Evolutionary conservation across 2,113 vertebrate species (phyloP), one percentile per base, ranked within the genome.

Genomic region (Hiodon tergisus): DNA sequence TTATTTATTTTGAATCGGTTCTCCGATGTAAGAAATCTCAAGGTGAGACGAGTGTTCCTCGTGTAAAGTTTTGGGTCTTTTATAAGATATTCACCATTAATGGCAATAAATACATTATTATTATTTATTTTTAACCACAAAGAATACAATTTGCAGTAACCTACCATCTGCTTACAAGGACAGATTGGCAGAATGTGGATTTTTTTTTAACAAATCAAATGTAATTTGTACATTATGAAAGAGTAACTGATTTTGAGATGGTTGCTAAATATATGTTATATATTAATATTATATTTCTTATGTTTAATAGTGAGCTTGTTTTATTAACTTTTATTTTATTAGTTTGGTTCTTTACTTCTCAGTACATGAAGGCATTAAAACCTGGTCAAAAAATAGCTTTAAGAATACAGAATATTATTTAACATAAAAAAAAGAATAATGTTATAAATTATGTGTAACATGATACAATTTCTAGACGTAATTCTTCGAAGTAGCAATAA

Each of bases 151-250:
- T 92, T 92, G 89, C 87, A 89, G 88, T 86, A 91, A 89, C 86
- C 85, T 89, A 90, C 90, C 88, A 87, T 85, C 86, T 80, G 85
- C 83, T 81, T 86, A 86, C 90, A 91, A 92, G 90, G 90, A 91
- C 91, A 91, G 87, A 86, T 87, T 81, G 89, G 85, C 81, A 87
- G 90, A 91, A 91, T 92, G 87, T 86, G 87, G 31, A 31, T 31
- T 31, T 1, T 91, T 92, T 92, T 91, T 91, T 90, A 92, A 91
- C 88, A 90, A 90, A 92, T 92, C 85, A 91, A 87, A 85, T 91
- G 89, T 90, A 90, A 92, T 92, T 87, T 91, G 87, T 89, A 88
- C 84, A 86, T 91, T 91, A 89, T 92, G 89, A 91, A 92, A 91
- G 89, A 91, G 88, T 91, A 90, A 88, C 87, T 85, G 83, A 80